These are phyloP conservation scores for Macquaria australasica DNA, from an alignment of 2,113 vertebrate genomes.

Conservation along the genomic window DNA sequence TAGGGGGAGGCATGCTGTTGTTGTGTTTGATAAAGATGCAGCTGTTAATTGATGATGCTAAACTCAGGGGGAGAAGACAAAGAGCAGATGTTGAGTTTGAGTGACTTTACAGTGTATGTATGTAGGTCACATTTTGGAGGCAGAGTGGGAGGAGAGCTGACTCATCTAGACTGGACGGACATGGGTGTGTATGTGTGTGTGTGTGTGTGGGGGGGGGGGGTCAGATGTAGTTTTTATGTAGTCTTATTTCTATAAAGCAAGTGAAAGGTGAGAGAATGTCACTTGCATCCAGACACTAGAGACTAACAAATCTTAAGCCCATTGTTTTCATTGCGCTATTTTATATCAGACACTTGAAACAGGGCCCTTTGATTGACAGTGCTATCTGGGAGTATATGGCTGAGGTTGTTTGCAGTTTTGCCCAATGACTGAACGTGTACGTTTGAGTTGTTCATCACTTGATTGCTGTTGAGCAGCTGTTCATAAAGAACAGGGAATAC, in stretches of 20 bases:
- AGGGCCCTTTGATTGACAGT: background rate
- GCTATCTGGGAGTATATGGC: background rate
- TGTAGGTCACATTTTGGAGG: constrained; percentile 39
- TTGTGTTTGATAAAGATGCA: constrained; percentile 52
- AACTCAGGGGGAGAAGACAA: background rate
- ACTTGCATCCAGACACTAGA: background rate
- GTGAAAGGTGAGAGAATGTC: constrained; percentile 2
- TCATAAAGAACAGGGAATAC: constrained; percentile 49
- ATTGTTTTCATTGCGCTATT: background rate
- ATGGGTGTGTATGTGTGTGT: background rate
- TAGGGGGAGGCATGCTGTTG: constrained; percentile 69
- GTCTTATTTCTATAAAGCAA: background rate
- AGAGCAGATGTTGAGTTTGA: background rate
- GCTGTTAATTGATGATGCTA: constrained; percentile 54
- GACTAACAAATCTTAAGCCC: background rate
- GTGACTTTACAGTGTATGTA: background rate
- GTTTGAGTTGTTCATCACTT: constrained; percentile 41
- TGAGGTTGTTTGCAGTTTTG: constrained; percentile 30
- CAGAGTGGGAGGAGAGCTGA: constrained; percentile 30
- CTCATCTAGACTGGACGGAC: constrained; percentile 28
- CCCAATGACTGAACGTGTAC: constrained; percentile 14
- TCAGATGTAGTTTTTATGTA: background rate
- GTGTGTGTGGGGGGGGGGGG: background rate
- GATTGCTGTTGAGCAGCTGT: constrained; percentile 63
- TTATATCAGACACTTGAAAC: background rate